Conservation (phyloP, 2,888 invertebrate genomes). For the Brachyopa scutellaris region DNA sequence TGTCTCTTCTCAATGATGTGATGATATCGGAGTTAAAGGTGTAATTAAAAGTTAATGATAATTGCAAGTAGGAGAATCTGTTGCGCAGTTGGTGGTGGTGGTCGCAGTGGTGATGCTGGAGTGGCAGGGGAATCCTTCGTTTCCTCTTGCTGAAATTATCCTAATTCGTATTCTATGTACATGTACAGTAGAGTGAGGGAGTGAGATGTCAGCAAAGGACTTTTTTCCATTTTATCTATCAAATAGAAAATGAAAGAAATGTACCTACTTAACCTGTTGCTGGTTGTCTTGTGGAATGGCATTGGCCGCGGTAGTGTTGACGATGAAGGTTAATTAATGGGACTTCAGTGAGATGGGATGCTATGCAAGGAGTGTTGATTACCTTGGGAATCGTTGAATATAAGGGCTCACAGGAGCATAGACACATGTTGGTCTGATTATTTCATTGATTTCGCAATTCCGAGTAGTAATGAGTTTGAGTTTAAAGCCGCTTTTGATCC, state of each 20-base stretch:
- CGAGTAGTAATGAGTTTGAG: no score
- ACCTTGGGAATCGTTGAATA: no score
- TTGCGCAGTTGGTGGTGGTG: slow-evolving; percentile 11
- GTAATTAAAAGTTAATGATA: slow-evolving; percentile 70
- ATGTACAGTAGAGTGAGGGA: not conserved
- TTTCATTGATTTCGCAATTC: no score
- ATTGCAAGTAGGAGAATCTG: slow-evolving; percentile 53
- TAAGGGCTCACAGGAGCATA: no score
- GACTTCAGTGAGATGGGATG: no score
- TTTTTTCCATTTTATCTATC: slow-evolving; percentile 18
- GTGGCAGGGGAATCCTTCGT: slow-evolving; percentile 8
- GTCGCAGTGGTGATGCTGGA: not conserved
- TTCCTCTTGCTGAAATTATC: slow-evolving; percentile 28
- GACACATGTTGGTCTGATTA: no score
- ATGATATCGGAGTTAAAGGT: slow-evolving; percentile 56
- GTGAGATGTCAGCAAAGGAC: not conserved
- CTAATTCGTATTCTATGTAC: slow-evolving; percentile 37
- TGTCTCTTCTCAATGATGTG: no score
- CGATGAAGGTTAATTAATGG: not conserved
- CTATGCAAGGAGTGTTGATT: no score
- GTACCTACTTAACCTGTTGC: slow-evolving; percentile 52
- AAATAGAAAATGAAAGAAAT: slow-evolving; percentile 32
- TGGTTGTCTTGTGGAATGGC: not conserved
- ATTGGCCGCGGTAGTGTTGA: not conserved
- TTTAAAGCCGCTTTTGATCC: no score